Base-by-base conservation (phyloP, 2,113 vertebrate genomes). In the Agelaius tricolor region DNA sequence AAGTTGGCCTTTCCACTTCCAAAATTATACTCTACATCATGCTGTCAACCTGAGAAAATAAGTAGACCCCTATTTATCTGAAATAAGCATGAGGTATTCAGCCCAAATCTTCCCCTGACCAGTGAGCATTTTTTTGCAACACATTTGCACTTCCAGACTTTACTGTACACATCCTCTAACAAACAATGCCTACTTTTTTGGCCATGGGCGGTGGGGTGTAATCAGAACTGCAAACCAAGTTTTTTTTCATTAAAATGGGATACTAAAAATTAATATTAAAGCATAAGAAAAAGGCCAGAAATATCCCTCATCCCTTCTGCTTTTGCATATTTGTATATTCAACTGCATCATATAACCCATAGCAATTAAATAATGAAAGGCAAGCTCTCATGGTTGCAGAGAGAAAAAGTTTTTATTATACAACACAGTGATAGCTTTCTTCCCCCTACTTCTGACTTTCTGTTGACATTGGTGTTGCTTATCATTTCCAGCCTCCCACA, bases 381-480 rank as follows among this genome's bases (percentile, higher is more conserved):
- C 20, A 81, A 85, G 58, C 6, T 47, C 43, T 73, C 54, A 28
- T 44, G 39, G 31, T n/a, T 65, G 15, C 63, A 83, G 33, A 31
- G 27, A 51, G 37, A 81, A 41, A 41, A 85, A 81, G 18, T 90
- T 96, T 95, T 87, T 61, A 58, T 76, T 91, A 87, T 93, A 65
- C 14, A 24, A 24, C n/a, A 68, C 73, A 44, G 30, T 43, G 63
- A 66, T 47, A 87, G 26, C 35, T 87, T 65, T 47, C 18, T 15
- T 15, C 27, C 19, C 11, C 5, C 15, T 3, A 8, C 54, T 83
- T 71, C 72, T 97, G 94, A 91, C 93, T 97, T 97, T 97, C 79
- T 88, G 69, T 84, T 91, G 87, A 97, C 96, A 95, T 95, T 97
- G 92, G n/a, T 84, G 69, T 71, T 96, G 44, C 92, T 96, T 94